Evolutionary conservation across 1,140 invertebrate genomes (phyloP), one percentile per base, ranked within the genome.

Genomic region (Drosophila sturtevanti): DNA sequence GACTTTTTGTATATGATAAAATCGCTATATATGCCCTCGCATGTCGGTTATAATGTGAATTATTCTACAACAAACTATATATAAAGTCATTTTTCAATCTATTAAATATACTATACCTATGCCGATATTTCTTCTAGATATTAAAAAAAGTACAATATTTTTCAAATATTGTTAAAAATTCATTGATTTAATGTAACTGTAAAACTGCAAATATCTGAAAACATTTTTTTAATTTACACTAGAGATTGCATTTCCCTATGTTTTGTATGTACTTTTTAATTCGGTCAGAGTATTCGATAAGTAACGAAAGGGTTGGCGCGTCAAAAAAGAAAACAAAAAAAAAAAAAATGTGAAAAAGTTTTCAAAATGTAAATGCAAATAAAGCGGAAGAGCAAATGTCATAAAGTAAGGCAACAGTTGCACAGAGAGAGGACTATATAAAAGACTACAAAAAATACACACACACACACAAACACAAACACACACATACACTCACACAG

Each of bases 341-440:
- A 54, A 27, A 35, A 38, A 35, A 54, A 63, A 51, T 60, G 60
- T 58, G 62, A 73, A 79, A 79, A 79, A 79, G 16, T 48, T 69
- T 48, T 51, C 72, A 68, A 77, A 82, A 81, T 81, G 81, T 75
- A 72, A 85, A 87, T 86, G 82, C 79, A 86, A 86, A 86, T 81
- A 81, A 64, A 78, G 74, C 81, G 68, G 41, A 48, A 34, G 54
- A 79, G 70, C 82, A 86, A 86, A 86, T 87, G 82, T 86, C 81
- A 86, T 86, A 86, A 86, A 79, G 81, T 81, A 86, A 75, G 67
- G 72, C 76, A 78, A 85, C 62, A 78, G 63, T 66, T 69, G 63
- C 67, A 72, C 12, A 72, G 35, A 72, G 35, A 60, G 24, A 63
- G 64, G 64, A 85, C 81, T 80, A 80, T 69, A 72, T 79, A 72